Evolutionary conservation across 2,888 invertebrate species (phyloP).

Genomic region (Amiota communis): DNA sequence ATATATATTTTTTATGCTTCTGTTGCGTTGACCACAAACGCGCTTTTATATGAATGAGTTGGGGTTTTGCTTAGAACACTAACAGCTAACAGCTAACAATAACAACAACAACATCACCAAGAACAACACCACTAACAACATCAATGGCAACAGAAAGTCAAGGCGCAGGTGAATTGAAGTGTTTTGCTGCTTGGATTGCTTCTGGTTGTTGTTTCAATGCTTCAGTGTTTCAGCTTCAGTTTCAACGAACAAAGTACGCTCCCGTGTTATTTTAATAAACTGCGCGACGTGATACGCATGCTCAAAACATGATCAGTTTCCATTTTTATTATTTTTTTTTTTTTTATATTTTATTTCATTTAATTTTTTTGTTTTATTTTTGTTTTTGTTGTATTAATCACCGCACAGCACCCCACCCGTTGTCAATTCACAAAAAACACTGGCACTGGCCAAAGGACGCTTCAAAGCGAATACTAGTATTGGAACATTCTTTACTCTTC

Average conservation of each 20-base stretch:
- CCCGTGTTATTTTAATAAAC: slow-evolving; percentile 74
- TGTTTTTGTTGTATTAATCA: too few species aligned
- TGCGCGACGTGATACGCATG: slow-evolving; percentile 73
- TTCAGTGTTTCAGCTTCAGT: slow-evolving; percentile 8
- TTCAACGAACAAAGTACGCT: slow-evolving; percentile 27
- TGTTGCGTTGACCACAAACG: slow-evolving; percentile 32
- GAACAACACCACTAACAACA: not conserved
- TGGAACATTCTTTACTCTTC: not conserved
- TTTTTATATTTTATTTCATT: slow-evolving; percentile 33
- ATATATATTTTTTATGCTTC: slow-evolving; percentile 13
- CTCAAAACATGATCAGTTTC: slow-evolving; percentile 63
- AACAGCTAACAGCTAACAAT: not conserved
- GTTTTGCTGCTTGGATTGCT: slow-evolving; percentile 29
- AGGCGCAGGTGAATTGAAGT: slow-evolving; percentile 61
- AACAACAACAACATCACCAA: not conserved
- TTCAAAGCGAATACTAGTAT: slow-evolving; percentile 1
- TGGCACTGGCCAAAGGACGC: not conserved
- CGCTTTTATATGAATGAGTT: slow-evolving; percentile 22
- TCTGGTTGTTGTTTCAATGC: slow-evolving; percentile 10
- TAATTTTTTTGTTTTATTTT: not conserved
- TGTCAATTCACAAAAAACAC: too few species aligned
- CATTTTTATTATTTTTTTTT: slow-evolving; percentile 58
- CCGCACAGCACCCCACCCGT: too few species aligned
- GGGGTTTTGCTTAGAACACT: not conserved
- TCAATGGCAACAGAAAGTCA: not conserved